Evolutionary conservation across 2,113 vertebrate genomes (phyloP), one percentile per base, ranked within the genome.

Genomic region (Gallinago jamesoni): DNA sequence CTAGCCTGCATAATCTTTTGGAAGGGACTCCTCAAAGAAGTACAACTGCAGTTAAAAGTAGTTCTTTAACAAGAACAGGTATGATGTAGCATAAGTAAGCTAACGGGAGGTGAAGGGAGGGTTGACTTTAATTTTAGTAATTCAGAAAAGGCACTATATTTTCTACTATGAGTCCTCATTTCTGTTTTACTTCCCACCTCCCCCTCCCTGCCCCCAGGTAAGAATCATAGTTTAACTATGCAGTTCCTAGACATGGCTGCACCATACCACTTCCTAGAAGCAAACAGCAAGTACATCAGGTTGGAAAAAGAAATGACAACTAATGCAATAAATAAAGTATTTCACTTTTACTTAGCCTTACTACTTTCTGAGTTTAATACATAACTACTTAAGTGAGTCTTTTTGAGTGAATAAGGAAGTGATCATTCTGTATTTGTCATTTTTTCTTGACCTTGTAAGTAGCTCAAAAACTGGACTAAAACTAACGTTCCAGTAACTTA

Each of bases 51-150:
- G 98, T 98, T 73, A 99, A 99, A 98, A 99, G 98, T 88, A 98
- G 98, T 96, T 99, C 99, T 31, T 98, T 99, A 91, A 99, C 99
- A 18, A 98, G 98, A 94, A 98, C 99, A 98, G 99, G 99, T 99
- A 97, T 37, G 86, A 78, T 41, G 24, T 31, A 43, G 47, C 24
- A 1, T 53, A 47, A 67, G 14, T 35, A 33, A 69, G 33, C 37
- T 45, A 16, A 59, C 45, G 16, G n/a, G 27, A 59, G 19, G 56
- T 45, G 30, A 69, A 60, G 22, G 37, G 30, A 56, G 27, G 30
- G 35, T 10, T 76, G 53, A 23, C 70, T 55, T 64, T 86, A 45
- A 43, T 45, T 60, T 56, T 43, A 43, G 25, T 37, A 8, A 33
- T 31, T 62, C 60, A 33, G n/a, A 57, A 70, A 74, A 70, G 20